Percentiles rank a stretch among this genome's conserved stretches.
Evolutionary conservation across 2,797 vertebrate genomes (phyloP).

Genomic region (Liasis olivaceus): DNA sequence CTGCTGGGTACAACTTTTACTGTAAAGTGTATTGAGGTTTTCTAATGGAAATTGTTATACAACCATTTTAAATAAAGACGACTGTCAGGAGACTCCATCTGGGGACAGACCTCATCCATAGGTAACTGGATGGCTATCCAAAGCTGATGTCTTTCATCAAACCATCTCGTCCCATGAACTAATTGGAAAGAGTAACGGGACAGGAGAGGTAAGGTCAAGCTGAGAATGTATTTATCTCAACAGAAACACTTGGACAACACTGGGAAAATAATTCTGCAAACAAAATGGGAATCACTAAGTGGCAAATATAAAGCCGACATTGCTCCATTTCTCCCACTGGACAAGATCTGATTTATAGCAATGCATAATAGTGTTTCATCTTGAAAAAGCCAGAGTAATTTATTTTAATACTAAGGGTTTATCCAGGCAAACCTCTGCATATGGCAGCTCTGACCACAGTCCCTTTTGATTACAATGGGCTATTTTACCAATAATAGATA

Average conservation of each 20-base stretch:
- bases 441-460: constrained; percentile 37
- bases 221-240: not conserved
- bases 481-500: constrained; percentile 51
- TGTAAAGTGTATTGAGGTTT: not conserved
- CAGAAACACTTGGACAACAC: not conserved
- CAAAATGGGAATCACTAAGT: not conserved
- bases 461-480: constrained; percentile 54
- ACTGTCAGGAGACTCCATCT: not conserved
- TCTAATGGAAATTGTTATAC: not conserved
- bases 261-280: not conserved
- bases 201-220: not conserved
- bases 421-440: constrained; percentile 26
- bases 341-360: constrained; percentile 41
- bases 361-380: constrained; percentile 33
- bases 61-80: not conserved
- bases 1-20: no score
- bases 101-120: not conserved
- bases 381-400: constrained; percentile 59
- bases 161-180: not conserved
- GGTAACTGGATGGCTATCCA: not conserved
- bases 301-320: constrained; percentile 36
- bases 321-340: constrained; percentile 10
- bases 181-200: not conserved
- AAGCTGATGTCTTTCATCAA: not conserved
- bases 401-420: constrained; percentile 56